These are phyloP conservation scores for Lepus americanus DNA, from an alignment of 2,113 vertebrate species.

Conservation along the genomic window DNA sequence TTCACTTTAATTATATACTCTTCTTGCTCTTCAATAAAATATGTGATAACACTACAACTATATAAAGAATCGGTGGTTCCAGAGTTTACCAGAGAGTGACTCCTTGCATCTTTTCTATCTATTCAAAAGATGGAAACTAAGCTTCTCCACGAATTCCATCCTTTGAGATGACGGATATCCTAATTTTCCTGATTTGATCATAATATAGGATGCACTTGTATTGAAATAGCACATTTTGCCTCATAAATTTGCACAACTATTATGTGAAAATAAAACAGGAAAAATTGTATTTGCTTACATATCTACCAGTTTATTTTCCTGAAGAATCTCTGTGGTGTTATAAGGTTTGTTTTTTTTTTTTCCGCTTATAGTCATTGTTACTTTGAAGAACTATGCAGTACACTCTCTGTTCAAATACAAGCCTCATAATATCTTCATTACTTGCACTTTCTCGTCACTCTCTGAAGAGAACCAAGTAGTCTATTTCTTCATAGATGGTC, in stretches of 20 bases:
- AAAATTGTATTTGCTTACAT: not conserved
- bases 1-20: not conserved
- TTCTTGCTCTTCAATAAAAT: not conserved
- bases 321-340: not conserved
- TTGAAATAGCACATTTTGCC: too few relatives aligned
- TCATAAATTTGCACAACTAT: too few relatives aligned
- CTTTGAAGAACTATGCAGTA: not conserved
- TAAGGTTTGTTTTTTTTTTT: not conserved
- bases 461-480: not conserved
- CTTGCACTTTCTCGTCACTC: not conserved
- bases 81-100: not conserved
- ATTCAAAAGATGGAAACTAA: not conserved
- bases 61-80: not conserved
- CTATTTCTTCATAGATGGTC: not conserved
- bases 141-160: not conserved
- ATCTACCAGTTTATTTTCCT: not conserved
- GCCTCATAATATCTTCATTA: not conserved
- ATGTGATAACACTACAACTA: not conserved
- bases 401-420: not conserved
- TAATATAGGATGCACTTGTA: too few relatives aligned
- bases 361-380: not conserved
- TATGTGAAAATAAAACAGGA: too few relatives aligned
- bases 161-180: not conserved
- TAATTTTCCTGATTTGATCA: too few relatives aligned
- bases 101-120: not conserved